These are phyloP conservation scores for Melopsittacus undulatus DNA, from an alignment of 2,797 vertebrate genomes.

Conservation along the genomic window DNA sequence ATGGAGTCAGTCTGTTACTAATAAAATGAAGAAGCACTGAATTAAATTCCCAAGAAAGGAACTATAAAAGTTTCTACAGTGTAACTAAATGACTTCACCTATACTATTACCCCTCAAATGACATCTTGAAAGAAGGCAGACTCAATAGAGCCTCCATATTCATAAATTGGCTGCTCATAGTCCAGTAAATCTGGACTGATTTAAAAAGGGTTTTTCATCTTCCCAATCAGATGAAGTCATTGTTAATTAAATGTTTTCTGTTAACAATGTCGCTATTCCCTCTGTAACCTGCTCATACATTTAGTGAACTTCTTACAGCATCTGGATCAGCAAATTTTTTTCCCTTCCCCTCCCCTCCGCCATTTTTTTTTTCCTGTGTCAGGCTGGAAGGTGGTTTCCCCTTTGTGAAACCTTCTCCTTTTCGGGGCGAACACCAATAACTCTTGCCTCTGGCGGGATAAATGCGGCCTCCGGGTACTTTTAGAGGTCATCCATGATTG, in stretches of 20 bases:
- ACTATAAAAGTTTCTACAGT: conserved; percentile 77
- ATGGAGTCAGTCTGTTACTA: conserved; percentile 77
- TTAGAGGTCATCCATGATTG: not conserved
- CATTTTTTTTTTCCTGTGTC: rapidly evolving
- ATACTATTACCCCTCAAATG: conserved; percentile 68
- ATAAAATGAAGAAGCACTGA: conserved; percentile 80
- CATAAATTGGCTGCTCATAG: conserved; percentile 71
- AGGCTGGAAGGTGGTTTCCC: not conserved
- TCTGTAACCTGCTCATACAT: conserved; percentile 64
- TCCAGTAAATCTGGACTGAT: conserved; percentile 76
- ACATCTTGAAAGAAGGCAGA: conserved; percentile 78
- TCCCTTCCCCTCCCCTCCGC: too few relatives aligned
- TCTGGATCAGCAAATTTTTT: not conserved
- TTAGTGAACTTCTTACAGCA: conserved; percentile 34
- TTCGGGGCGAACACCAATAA: not conserved
- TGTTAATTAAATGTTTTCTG: conserved; percentile 75
- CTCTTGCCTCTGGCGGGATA: not conserved
- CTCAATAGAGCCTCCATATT: conserved; percentile 63
- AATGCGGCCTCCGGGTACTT: not conserved
- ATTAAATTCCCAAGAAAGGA: conserved; percentile 76
- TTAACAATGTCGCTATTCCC: conserved; percentile 65
- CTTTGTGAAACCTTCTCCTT: not conserved
- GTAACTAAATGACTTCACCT: conserved; percentile 78
- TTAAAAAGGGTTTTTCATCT: conserved; percentile 73
- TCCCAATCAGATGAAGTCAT: conserved; percentile 75